A percentile compares a stretch with the other conserved stretches of the same genome.
These are phyloP conservation scores for Emberiza fucata DNA, from an alignment of 2,113 vertebrate genomes.

Conservation along the genomic window DNA sequence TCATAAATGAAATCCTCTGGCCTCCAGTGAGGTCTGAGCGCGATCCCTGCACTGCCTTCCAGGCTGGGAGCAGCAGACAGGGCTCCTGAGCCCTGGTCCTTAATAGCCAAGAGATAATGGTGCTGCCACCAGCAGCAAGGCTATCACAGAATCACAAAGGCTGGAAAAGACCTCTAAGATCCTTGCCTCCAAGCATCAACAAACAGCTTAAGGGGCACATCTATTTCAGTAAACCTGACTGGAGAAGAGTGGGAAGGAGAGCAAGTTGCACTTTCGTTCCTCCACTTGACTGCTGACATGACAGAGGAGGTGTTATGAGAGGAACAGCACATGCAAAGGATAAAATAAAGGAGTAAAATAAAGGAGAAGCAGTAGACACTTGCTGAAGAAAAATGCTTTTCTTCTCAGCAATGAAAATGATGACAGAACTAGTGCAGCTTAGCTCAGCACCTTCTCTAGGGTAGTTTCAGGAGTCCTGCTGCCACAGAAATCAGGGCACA, in stretches of 20 bases:
- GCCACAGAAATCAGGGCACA: slow-evolving; percentile 38
- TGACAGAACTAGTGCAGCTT: slow-evolving; percentile 31
- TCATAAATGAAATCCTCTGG: background rate
- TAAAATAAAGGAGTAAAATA: too few relatives aligned
- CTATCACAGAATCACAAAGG: background rate
- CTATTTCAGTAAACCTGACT: background rate
- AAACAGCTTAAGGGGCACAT: background rate
- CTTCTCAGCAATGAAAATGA: slow-evolving; percentile 20
- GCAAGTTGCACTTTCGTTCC: background rate
- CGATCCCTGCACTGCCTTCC: background rate
- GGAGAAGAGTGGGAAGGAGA: background rate
- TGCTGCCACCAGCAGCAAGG: background rate
- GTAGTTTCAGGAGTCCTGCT: background rate
- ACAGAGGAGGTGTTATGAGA: background rate
- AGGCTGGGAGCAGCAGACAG: background rate
- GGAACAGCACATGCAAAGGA: background rate
- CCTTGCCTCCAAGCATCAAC: background rate
- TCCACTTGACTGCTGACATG: background rate
- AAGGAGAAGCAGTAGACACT: slow-evolving; percentile 24
- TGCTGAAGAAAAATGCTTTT: slow-evolving; percentile 23
- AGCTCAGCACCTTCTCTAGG: background rate
- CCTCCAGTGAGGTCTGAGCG: background rate
- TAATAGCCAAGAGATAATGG: rapidly evolving
- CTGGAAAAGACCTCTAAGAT: background rate
- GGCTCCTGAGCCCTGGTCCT: background rate